These are phyloP conservation scores for Corythornis vintsioides DNA, from an alignment of 2,113 vertebrate species.

Conservation along the genomic window DNA sequence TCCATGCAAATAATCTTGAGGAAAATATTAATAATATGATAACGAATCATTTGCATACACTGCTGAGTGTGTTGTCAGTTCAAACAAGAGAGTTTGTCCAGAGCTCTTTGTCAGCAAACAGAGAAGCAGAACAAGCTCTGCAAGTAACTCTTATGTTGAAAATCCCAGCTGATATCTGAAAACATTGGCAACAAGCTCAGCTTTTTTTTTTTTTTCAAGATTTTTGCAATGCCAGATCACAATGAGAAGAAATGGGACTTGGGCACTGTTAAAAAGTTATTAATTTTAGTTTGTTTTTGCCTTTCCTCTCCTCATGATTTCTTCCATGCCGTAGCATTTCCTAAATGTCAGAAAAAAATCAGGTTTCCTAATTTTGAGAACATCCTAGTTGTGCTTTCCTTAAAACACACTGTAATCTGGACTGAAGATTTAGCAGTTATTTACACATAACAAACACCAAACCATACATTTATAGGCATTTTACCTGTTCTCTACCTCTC, in stretches of 20 bases:
- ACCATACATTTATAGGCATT: not conserved
- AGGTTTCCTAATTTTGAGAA: not conserved
- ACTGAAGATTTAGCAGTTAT: not conserved
- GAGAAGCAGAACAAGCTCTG: not conserved
- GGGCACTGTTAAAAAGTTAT: not conserved
- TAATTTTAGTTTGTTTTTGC: not conserved
- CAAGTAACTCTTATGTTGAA: not conserved
- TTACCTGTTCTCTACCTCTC: not conserved
- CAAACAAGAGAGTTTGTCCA: conserved; percentile 2
- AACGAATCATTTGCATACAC: not conserved
- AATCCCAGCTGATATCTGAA: not conserved
- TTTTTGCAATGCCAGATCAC: not conserved
- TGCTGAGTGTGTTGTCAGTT: not conserved
- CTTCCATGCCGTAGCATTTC: not conserved
- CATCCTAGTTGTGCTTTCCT: not conserved
- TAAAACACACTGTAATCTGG: not conserved
- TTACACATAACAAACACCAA: not conserved
- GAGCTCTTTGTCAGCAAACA: conserved; percentile 2
- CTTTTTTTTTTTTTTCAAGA: not conserved
- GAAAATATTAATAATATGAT: conserved; percentile 36
- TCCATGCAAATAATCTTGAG: conserved; percentile 20
- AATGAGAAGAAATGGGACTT: not conserved
- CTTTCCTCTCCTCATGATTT: not conserved
- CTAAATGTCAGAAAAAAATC: not conserved
- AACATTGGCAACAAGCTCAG: not conserved